These are phyloP conservation scores for Malachius bipustulatus DNA, from an alignment of 2,888 invertebrate genomes.

Conservation along the genomic window DNA sequence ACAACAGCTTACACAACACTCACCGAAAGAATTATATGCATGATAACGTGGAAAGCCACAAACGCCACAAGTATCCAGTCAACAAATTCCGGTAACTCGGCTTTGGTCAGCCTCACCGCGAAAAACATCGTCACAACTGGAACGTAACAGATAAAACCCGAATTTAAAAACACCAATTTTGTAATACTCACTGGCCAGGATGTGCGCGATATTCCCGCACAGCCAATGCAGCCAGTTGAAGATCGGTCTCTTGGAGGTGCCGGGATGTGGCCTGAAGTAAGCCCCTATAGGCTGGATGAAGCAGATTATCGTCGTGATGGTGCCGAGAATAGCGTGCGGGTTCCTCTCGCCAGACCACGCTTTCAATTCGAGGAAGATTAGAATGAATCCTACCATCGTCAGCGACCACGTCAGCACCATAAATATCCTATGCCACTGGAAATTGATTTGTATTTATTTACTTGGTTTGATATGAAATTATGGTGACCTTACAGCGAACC, in stretches of 20 bases:
- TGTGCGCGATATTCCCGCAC: constrained; percentile 77
- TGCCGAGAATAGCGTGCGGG: constrained; percentile 74
- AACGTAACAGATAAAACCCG: constrained; percentile 25
- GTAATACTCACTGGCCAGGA: constrained; percentile 61
- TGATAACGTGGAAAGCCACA: constrained; percentile 78
- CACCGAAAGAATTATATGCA: constrained; percentile 79
- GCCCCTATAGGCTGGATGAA: constrained; percentile 83
- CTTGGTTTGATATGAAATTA: neutral
- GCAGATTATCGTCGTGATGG: constrained; percentile 64
- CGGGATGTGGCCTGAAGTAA: constrained; percentile 74
- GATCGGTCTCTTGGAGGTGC: constrained; percentile 60
- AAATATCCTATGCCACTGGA: constrained; percentile 73
- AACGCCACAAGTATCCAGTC: constrained; percentile 82
- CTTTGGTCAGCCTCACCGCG: constrained; percentile 74
- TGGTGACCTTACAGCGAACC: constrained; percentile 78
- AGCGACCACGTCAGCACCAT: constrained; percentile 74
- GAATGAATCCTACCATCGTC: constrained; percentile 63
- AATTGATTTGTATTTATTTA: constrained; percentile 17
- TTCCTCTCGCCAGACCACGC: constrained; percentile 64
- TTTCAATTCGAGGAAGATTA: constrained; percentile 71
- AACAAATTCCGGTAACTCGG: constrained; percentile 75
- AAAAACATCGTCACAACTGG: constrained; percentile 89
- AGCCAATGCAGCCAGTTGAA: constrained; percentile 93
- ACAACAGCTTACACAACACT: constrained; percentile 32
- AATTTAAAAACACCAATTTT: neutral